Percentiles rank a stretch among this genome's conserved stretches.
phyloP scores from a whole-genome alignment of 2,797 vertebrate species.

The Alcedo atthis region DNA sequence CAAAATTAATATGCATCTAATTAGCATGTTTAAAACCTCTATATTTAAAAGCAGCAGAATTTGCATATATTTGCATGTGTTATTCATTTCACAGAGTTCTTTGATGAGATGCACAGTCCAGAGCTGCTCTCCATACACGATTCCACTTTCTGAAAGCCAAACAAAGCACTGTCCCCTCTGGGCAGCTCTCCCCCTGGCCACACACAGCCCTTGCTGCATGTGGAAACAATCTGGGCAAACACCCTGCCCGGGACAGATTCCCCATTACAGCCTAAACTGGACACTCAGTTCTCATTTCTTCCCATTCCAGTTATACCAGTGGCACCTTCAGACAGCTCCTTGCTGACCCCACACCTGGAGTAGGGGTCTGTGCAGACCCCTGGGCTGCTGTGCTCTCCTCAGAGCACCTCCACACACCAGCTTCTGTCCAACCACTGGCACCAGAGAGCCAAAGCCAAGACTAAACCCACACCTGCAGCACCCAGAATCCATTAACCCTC shows the following conservation, averaged over 20 bases:
- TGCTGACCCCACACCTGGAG: neutral
- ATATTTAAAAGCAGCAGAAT: conserved; percentile 23
- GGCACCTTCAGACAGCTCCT: neutral
- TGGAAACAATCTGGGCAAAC: neutral
- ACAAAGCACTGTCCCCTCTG: neutral
- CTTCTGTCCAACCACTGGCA: neutral
- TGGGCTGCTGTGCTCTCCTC: neutral
- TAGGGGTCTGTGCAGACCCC: neutral
- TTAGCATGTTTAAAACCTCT: conserved; percentile 53
- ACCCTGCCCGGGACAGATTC: rapidly evolving
- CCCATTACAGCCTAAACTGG: neutral
- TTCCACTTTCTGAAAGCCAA: neutral
- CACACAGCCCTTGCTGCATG: neutral
- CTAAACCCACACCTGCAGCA: neutral
- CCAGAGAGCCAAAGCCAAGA: neutral
- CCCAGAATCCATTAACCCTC: neutral
- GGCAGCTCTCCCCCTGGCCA: neutral
- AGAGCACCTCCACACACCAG: neutral
- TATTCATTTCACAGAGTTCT: conserved; percentile 20
- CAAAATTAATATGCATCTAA: conserved; percentile 58
- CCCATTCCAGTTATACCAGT: neutral
- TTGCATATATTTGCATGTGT: conserved; percentile 57
- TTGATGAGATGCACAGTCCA: neutral
- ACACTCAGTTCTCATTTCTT: neutral
- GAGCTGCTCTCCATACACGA: neutral